Evolutionary conservation across 2,888 invertebrate genomes (phyloP), one percentile per base, ranked within the genome.

Genomic region (Mayetiola destructor): DNA sequence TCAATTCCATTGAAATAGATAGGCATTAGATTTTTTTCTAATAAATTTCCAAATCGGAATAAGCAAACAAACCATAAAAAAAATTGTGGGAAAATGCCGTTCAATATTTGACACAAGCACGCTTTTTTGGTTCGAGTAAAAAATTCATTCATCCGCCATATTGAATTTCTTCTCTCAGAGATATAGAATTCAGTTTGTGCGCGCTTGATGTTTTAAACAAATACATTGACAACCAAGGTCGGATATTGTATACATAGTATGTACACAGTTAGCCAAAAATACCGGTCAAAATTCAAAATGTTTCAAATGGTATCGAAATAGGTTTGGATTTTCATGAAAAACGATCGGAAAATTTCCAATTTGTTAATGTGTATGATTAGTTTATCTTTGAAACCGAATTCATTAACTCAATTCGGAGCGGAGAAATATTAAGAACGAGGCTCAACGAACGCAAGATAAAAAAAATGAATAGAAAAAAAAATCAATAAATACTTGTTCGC

Each of bases 401-500:
- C n/a, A n/a, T n/a, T n/a, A n/a, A n/a, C n/a, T n/a, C n/a, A n/a
- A n/a, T n/a, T n/a, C n/a, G n/a, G n/a, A n/a, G n/a, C n/a, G n/a
- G n/a, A n/a, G n/a, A n/a, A n/a, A n/a, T n/a, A n/a, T n/a, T n/a
- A n/a, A n/a, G n/a, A n/a, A n/a, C n/a, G n/a, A n/a, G n/a, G n/a
- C n/a, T n/a, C n/a, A n/a, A n/a, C n/a, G n/a, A n/a, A n/a, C n/a
- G n/a, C n/a, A n/a, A n/a, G n/a, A n/a, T n/a, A 23, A 42, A 12
- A 23, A 12, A n/a, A n/a, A n/a, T n/a, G n/a, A n/a, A n/a, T n/a
- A 48, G 14, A 5, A 48, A 48, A 27, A 48, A 48, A 48, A 48
- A 48, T 48, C 48, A 48, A 48, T 48, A 48, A 48, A 48, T 14
- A 48, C 48, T 48, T 48, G 48, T 48, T 48, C 48, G 23, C n/a